Evolutionary conservation across 2,113 vertebrate species (phyloP), one percentile per base, ranked within the genome.

Genomic region (Cygnus buccinator): DNA sequence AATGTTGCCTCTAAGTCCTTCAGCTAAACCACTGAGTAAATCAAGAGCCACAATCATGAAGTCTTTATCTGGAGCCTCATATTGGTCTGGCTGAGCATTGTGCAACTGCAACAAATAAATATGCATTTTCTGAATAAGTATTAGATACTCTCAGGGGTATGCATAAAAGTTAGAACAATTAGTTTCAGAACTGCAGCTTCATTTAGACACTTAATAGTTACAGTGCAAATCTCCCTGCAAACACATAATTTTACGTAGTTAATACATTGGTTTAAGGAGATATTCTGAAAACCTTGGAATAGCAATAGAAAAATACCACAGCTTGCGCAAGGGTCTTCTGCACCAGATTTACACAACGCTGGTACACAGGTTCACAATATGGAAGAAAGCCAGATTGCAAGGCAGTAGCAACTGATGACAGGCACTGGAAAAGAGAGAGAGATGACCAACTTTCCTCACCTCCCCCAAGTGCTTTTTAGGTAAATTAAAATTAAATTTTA

Each of bases 41-140:
- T 99, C 99, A 96, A 99, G 97, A 94, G 99, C 99, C 94, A 99
- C 99, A 62, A 99, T 99, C 99, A 99, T 99, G 97, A 99, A 99
- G 96, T 99, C 99, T 98, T 99, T 99, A 98, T 99, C 99, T 41
- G 99, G 99, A 92, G 99, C 98, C 81, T 99, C 99, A 41, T 99
- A 99, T 82, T 99, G 99, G 92, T 99, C 99, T 67, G 99, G 99
- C 77, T 99, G 99, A 76, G 99, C 98, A 98, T 99, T 99, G 77
- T 99, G 98, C 83, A 99, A 98, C 99, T 99, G 85, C 76, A 97
- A 98, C 50, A 79, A 87, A 50, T 85, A 94, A 90, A 11, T 6
- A 72, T 0, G 1, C 13, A 19, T 61, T 85, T 93, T 88, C 22
- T 82, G 73, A 44, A 62, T 22, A 0, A 61, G 16, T 5, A 79